Evolutionary conservation across 2,113 vertebrate species (phyloP).

Genomic region (Craseonycteris thonglongyai): DNA sequence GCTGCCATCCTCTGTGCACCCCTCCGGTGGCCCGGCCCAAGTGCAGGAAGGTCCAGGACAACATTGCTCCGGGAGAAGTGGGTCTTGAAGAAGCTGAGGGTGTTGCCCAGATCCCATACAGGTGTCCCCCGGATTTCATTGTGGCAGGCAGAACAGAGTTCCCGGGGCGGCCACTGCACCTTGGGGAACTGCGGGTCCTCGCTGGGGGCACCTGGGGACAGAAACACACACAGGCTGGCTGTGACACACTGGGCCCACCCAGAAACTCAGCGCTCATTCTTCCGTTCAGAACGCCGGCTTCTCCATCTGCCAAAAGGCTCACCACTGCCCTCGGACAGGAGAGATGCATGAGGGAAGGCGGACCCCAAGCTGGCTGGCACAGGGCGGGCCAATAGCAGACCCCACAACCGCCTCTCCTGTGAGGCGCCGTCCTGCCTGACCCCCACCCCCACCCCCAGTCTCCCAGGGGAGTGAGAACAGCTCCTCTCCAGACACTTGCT

Average conservation of each 20-base stretch:
- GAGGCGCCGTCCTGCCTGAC: fast-evolving
- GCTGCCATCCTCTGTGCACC: not conserved
- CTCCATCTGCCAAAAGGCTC: not conserved
- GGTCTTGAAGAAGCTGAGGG: slow-evolving; percentile 83
- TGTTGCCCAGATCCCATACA: slow-evolving; percentile 78
- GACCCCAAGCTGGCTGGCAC: not conserved
- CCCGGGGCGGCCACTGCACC: slow-evolving; percentile 89
- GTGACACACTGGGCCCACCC: not conserved
- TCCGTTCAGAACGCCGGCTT: not conserved
- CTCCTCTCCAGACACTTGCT: fast-evolving
- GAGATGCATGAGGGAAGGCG: fast-evolving
- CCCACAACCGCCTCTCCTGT: fast-evolving
- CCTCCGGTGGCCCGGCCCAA: not conserved
- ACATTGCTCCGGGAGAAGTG: slow-evolving; percentile 83
- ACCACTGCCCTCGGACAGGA: too few species aligned
- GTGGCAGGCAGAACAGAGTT: slow-evolving; percentile 87
- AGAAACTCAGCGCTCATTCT: not conserved
- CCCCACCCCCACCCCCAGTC: not conserved
- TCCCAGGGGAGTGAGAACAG: fast-evolving
- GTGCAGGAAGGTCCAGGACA: slow-evolving; percentile 71
- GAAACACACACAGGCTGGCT: not conserved
- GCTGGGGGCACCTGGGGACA: slow-evolving; percentile 81
- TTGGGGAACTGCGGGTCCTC: slow-evolving; percentile 95
- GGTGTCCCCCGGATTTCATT: slow-evolving; percentile 75
- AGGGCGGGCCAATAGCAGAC: not conserved